Conservation (phyloP, 1,140 invertebrate species). For the Eriosoma lanigerum region DNA sequence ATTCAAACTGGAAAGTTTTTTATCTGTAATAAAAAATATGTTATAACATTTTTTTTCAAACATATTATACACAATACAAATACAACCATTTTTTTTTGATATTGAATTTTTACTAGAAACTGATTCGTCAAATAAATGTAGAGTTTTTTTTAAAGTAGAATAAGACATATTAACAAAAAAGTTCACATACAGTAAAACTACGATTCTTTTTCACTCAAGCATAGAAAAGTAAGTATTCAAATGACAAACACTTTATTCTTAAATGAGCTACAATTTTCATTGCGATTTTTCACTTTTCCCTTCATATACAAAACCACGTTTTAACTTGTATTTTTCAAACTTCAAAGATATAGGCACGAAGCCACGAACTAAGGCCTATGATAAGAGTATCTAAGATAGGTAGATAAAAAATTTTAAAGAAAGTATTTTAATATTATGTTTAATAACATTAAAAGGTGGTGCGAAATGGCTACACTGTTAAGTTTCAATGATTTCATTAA, state of each 20-base stretch:
- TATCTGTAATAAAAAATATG: background rate
- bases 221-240: too few relatives aligned
- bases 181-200: too few relatives aligned
- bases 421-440: background rate
- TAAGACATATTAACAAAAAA: conserved; percentile 30
- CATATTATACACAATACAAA: background rate
- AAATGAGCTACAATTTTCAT: too few relatives aligned
- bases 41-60: background rate
- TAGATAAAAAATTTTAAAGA: too few relatives aligned
- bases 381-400: too few relatives aligned
- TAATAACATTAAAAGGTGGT: background rate
- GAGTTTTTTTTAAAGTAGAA: conserved; percentile 42
- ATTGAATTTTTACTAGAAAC: background rate
- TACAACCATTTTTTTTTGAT: background rate
- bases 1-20: background rate
- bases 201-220: too few relatives aligned
- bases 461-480: conserved; percentile 22
- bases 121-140: conserved; percentile 37
- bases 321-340: too few relatives aligned
- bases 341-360: too few relatives aligned
- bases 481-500: conserved; percentile 2
- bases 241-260: too few relatives aligned
- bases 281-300: too few relatives aligned
- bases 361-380: too few relatives aligned
- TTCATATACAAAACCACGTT: too few relatives aligned